Evolutionary conservation across 2,113 vertebrate species (phyloP).

Genomic region (Donacobius atricapilla): DNA sequence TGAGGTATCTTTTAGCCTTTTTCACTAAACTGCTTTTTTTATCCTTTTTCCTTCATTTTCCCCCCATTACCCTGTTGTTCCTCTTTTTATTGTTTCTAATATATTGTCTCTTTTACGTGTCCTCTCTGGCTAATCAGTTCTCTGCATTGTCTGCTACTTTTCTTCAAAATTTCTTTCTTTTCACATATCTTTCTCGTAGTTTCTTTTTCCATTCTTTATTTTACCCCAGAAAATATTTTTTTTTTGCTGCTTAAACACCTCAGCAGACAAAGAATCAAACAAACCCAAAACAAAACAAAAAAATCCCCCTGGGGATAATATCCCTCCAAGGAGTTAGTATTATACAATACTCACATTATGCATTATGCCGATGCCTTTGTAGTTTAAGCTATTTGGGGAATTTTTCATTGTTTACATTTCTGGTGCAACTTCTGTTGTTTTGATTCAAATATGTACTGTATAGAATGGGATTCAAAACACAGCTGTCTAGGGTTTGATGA

Average conservation of each 20-base stretch:
- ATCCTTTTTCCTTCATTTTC: rapidly evolving
- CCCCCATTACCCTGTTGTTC: rapidly evolving
- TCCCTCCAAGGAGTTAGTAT: not conserved
- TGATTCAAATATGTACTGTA: not conserved
- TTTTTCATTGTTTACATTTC: not conserved
- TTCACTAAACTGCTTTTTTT: not conserved
- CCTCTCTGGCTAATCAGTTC: not conserved
- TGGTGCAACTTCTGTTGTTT: not conserved
- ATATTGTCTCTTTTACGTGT: not conserved
- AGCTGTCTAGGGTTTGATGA: not conserved
- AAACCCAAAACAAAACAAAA: not conserved
- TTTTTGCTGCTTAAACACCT: not conserved
- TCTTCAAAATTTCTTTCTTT: not conserved
- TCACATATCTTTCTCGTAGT: not conserved
- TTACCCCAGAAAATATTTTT: not conserved
- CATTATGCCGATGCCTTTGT: not conserved
- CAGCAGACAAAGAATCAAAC: not conserved
- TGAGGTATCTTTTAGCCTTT: not conserved
- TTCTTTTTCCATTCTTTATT: rapidly evolving
- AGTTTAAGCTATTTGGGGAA: not conserved
- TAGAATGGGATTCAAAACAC: not conserved
- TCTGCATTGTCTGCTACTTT: not conserved
- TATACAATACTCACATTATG: not conserved
- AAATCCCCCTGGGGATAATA: not conserved
- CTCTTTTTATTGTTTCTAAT: not conserved